Base-by-base conservation (phyloP, 2,888 invertebrate species). In the Xestobium rufovillosum region DNA sequence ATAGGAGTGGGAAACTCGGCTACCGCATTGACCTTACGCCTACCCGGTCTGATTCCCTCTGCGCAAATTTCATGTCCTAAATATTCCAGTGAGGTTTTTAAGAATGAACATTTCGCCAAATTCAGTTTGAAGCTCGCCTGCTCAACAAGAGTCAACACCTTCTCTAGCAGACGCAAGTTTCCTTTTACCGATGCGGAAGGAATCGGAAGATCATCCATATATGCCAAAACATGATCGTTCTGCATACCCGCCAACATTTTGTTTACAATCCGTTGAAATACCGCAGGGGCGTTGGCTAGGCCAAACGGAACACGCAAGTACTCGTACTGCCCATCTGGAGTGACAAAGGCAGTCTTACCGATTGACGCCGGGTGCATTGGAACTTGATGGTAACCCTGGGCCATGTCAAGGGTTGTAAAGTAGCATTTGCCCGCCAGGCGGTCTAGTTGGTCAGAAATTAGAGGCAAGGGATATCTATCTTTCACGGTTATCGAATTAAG, bases 251-350 rank as follows among this genome's bases (percentile, higher is more conserved):
- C 41, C n/a, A 49, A 30, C 42, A 49, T 44, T 29, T 42, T 41
- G 17, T 48, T 42, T 9, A 48, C 29, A 2, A 43, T 26, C 11
- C 44, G 13, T 31, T 49, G 47, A 37, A 49, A 50, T 11, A 47
- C 45, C 8, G 45, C 42, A n/a, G 57, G 56, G 1, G 59, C 54
- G 31, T 60, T 61, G 3, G 50, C 41, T n/a, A 62, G 42, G 3
- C 60, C 60, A 40, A 62, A 64, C 3, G 56, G 55, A 48, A 61
- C 52, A 1, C 50, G 36, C 3, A 50, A 30, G 30, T 54, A 57
- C 44, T 61, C 55, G 32, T 48, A 61, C 3, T 59, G 45, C 26
- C 55, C 54, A 23, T 57, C 58, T 1, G 54, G 56, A 3, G 53
- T 60, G 3, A 49, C 43, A 33, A 56, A 55, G 2, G 53, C 58